Evolutionary conservation across 1,140 invertebrate genomes (phyloP), one percentile per base, ranked within the genome.

Genomic region (Chrysomallon squamiferum): DNA sequence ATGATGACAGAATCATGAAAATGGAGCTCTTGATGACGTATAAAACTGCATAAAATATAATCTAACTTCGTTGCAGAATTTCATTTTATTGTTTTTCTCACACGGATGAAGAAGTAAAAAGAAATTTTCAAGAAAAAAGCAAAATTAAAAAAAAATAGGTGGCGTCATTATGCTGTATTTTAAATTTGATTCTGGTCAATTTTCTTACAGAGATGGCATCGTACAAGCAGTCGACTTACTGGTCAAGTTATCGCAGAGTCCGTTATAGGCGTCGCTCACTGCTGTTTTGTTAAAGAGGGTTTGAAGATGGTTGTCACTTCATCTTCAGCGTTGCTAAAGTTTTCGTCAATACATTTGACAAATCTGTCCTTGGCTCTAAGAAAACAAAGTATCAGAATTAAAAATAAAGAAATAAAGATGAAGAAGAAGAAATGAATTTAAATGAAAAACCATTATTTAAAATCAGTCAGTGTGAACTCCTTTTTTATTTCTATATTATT

Each of bases 231-330:
- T 33, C n/a, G n/a, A 52, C 47, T 22, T 57, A 67, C 65, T 52
- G 7, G 65, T 67, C 15, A 62, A 30, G 59, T 62, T 67, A 35
- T 35, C 35, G 38, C 65, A 67, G 29, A 67, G 50, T 38, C 60
- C 65, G 41, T 52, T 58, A 43, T 67, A 67, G n/a, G 65, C 65
- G 20, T 67, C 59, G 2, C 56, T 62, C 5, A 67, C 65, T 2
- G 60, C 18, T 25, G 35, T 32, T 18, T 59, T 47, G 50, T 67
- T 35, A 54, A 67, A 67, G 13, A 67, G 35, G 65, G 65, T 11
- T 54, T 38, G 50, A 67, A 67, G 33, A 62, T 41, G 7, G 52
- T 25, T 3, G 41, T 22, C 38, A 61, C 54, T 20, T 54, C 45
- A 20, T 47, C 52, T n/a, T 67, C 35, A 1, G 59, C 35, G 18